phyloP scores from a whole-genome alignment of 2,113 vertebrate species.

The Tupaia chinensis region DNA sequence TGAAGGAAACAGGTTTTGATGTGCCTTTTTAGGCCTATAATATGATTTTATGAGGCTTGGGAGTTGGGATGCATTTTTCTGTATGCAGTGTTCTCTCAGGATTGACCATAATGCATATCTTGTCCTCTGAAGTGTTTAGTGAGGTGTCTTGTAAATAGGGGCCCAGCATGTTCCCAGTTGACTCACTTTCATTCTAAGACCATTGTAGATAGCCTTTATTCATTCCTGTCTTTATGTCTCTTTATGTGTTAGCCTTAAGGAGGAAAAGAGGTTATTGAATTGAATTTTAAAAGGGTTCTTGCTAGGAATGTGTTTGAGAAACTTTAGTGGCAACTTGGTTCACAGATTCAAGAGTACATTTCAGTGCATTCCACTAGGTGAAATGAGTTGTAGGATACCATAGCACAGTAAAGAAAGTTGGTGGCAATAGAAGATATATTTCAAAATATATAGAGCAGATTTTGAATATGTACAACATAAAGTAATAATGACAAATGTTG shows the following conservation, averaged over 20 bases:
- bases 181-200: background rate
- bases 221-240: background rate
- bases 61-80: slow-evolving; percentile 12
- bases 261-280: background rate
- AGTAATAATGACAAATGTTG: too few species aligned
- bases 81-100: background rate
- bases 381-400: too few species aligned
- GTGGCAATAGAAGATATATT: too few species aligned
- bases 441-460: too few species aligned
- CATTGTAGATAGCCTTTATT: background rate
- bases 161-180: background rate
- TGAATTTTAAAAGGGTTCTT: background rate
- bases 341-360: too few species aligned
- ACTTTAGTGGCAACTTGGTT: background rate
- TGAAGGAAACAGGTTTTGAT: slow-evolving; percentile 1
- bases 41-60: background rate
- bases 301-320: background rate
- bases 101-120: background rate
- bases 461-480: too few species aligned
- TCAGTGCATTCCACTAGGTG: too few species aligned
- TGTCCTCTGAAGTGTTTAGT: background rate
- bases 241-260: slow-evolving; percentile 30
- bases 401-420: too few species aligned
- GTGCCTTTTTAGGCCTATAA: background rate
- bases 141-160: background rate